Base-by-base conservation (phyloP, 2,113 vertebrate genomes). In the Scophthalmus maximus region DNA sequence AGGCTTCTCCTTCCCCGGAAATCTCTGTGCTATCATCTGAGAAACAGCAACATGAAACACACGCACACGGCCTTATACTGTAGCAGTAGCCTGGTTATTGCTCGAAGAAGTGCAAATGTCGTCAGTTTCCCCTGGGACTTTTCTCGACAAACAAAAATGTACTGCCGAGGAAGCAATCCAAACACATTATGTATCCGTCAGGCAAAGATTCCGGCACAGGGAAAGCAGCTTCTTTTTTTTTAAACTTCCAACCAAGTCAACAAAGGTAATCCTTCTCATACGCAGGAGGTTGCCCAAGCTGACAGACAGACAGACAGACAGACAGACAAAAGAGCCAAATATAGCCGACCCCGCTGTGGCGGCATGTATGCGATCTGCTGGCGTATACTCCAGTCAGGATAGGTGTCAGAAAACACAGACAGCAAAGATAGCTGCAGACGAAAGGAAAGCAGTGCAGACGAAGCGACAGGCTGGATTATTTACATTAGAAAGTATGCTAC, bases 191-290 rank as follows among this genome's bases (percentile, higher is more conserved):
- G 61, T 61, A 81, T 82, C 78, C 79, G 72, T 82, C 78, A 79
- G 76, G 70, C 50, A 73, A 52, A 88, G 22, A 84, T 82, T 65
- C 78, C 44, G n/a, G n/a, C n/a, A n/a, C n/a, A n/a, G n/a, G n/a
- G n/a, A n/a, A n/a, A n/a, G n/a, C n/a, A n/a, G n/a, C n/a, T n/a
- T n/a, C n/a, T n/a, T n/a, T n/a, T n/a, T n/a, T n/a, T 81, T 91
- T 85, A 85, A 85, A 89, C 66, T 71, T 53, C 57, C 74, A 79
- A 85, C 72, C 50, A 79, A 82, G 69, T 82, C 76, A 89, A 86
- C 82, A 92, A n/a, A 73, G 77, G 58, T 74, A 81, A 90, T 89
- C 84, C 58, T 77, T 76, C 69, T 76, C 53, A 81, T 68, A 75
- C 65, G 75, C 76, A 73, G 42, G 42, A 46, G 42, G 80, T 50